These are phyloP conservation scores for Salvator merianae DNA, from an alignment of 2,113 vertebrate genomes.

Conservation along the genomic window DNA sequence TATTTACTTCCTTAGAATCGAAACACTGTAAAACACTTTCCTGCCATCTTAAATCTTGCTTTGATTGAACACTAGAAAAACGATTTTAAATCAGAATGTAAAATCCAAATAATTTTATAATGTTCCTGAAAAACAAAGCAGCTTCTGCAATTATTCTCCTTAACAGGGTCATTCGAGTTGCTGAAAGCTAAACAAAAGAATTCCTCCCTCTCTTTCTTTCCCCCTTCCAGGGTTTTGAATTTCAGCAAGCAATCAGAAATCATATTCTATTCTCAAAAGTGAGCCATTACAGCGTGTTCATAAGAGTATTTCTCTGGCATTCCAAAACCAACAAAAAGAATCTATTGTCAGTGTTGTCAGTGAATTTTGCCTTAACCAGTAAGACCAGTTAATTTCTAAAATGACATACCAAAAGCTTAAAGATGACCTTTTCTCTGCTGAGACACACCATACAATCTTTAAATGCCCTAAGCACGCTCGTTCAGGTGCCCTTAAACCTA, in stretches of 20 bases:
- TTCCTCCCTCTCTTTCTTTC: no score
- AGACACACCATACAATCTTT: conserved; percentile 62
- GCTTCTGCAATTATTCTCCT: neutral
- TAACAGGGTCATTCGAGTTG: neutral
- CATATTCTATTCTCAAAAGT: conserved; percentile 26
- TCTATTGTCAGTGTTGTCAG: conserved; percentile 34
- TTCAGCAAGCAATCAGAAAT: conserved; percentile 19
- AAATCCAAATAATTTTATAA: neutral
- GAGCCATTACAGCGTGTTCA: conserved; percentile 9
- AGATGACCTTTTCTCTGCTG: conserved; percentile 56
- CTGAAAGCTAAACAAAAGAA: conserved; percentile 11
- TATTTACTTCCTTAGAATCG: conserved; percentile 6
- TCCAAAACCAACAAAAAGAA: conserved; percentile 39
- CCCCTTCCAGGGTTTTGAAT: neutral
- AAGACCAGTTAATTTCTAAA: conserved; percentile 46
- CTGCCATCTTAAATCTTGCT: rapidly evolving
- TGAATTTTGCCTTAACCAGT: conserved; percentile 19
- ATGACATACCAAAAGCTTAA: conserved; percentile 41
- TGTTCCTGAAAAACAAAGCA: neutral
- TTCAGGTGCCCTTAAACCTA: conserved; percentile 66
- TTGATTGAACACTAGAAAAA: neutral
- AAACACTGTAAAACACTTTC: conserved; percentile 4
- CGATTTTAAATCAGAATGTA: conserved; percentile 17
- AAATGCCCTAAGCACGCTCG: conserved; percentile 64
- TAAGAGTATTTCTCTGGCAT: conserved; percentile 39